phyloP scores from a whole-genome alignment of 2,888 invertebrate genomes.

The Alentia gelatinosa region DNA sequence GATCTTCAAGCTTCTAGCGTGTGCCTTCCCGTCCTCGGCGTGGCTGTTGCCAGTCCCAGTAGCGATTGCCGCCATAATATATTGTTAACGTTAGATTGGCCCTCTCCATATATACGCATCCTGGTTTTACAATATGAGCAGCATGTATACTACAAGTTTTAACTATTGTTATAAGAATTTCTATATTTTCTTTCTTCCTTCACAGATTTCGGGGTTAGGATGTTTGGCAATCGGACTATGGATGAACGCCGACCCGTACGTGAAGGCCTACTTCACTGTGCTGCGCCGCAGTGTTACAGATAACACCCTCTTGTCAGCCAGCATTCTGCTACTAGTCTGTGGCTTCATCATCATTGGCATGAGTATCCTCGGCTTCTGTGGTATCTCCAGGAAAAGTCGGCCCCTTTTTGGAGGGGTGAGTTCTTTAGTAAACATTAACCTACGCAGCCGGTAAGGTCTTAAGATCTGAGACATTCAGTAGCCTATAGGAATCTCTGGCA shows the following conservation, averaged over 20 bases:
- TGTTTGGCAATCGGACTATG: slow-evolving; percentile 64
- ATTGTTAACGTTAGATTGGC: background rate
- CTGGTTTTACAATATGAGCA: background rate
- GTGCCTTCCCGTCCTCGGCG: too few species aligned
- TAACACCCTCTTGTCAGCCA: slow-evolving; percentile 58
- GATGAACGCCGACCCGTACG: slow-evolving; percentile 63
- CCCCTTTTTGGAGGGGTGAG: slow-evolving; percentile 56
- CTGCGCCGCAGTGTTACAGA: slow-evolving; percentile 60
- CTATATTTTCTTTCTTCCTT: background rate
- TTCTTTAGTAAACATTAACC: too few species aligned
- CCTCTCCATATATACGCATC: background rate
- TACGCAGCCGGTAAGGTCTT: too few species aligned
- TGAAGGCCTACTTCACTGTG: slow-evolving; percentile 63
- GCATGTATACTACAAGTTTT: background rate
- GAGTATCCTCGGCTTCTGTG: slow-evolving; percentile 59
- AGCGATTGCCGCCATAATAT: background rate
- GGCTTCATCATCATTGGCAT: slow-evolving; percentile 62
- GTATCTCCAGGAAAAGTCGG: slow-evolving; percentile 51
- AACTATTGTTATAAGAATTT: too few species aligned
- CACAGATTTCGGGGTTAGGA: slow-evolving; percentile 61
- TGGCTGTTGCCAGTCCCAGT: too few species aligned
- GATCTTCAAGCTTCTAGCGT: too few species aligned
- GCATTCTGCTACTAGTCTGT: slow-evolving; percentile 59
- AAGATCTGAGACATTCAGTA: too few species aligned
- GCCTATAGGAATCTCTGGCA: too few species aligned